Evolutionary conservation across 2,888 invertebrate species (phyloP), one percentile per base, ranked within the genome.

Genomic region (Phasia obesa): DNA sequence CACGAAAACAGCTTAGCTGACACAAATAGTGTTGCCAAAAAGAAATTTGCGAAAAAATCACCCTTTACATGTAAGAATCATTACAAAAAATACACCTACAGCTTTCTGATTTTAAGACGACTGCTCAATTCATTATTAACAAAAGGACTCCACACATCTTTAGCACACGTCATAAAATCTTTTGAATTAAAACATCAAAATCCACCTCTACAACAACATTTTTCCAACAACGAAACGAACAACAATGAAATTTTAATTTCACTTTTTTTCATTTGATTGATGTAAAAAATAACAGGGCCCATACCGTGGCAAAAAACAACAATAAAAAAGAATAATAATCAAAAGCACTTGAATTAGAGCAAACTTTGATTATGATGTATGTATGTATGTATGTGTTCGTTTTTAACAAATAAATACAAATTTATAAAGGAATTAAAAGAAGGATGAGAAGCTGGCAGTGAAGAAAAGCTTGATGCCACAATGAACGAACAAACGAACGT

Each of bases 181-280:
- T 67, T 79, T 67, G 47, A 67, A 67, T 71, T 21, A 57, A 38
- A 69, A 53, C 27, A 70, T 35, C 35, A 35, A 35, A 35, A 35
- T 11, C 35, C 35, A 47, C 53, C 65, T 59, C 42, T 35, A 64
- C 15, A 73, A 60, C 7, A 4, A n/a, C 5, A 17, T 27, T 55
- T 55, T 31, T 51, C 60, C 25, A 65, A 49, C 57, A 67, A 44
- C 60, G 23, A 65, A 79, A 53, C 69, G 73, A 80, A 84, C 80
- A 84, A 84, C 82, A 82, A 81, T 88, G 86, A 86, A 86, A 87
- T 88, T 89, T 89, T 89, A 88, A 88, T 88, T 89, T 87, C 87
- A 87, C 87, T 87, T 83, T 87, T 86, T 87, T 80, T 38, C 4
- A n/a, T 88, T 88, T 88, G 88, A 89, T 89, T 88, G 88, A 88